A percentile compares a stretch with the other conserved stretches of the same genome.
Conservation (phyloP, 2,797 vertebrate species). For the Bryconaethiops microstoma region DNA sequence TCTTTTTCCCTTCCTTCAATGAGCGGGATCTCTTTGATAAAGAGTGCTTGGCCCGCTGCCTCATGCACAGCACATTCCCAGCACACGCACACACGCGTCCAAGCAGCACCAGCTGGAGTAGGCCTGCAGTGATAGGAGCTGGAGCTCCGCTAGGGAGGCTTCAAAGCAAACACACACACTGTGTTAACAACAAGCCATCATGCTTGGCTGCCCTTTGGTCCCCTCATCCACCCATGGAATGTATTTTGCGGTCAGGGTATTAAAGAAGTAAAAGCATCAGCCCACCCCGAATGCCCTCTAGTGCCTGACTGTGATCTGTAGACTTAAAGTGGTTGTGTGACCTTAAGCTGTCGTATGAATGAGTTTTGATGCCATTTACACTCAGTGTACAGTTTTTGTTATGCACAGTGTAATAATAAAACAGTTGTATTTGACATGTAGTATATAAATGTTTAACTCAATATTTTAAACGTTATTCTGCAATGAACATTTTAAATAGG, state of each 20-base stretch:
- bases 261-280: neutral
- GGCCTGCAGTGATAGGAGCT: slow-evolving; percentile 2
- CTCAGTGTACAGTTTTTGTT: neutral
- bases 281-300: neutral
- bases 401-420: neutral
- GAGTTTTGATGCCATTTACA: neutral
- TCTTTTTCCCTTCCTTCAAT: neutral
- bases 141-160: slow-evolving; percentile 34
- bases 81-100: neutral
- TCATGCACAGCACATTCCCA: neutral
- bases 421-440: neutral
- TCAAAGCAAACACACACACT: slow-evolving; percentile 24
- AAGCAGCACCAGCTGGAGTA: neutral
- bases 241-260: neutral
- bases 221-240: neutral
- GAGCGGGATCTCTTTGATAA: neutral
- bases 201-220: neutral
- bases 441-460: neutral
- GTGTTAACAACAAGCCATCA: slow-evolving; percentile 3
- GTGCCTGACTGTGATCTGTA: neutral
- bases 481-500: no score
- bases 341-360: no score
- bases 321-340: neutral
- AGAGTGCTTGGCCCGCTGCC: neutral
- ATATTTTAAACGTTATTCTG: no score